These are phyloP conservation scores for Eucidaris tribuloides DNA, from an alignment of 35 echinoderm and acorn worm genomes.

Conservation along the genomic window DNA sequence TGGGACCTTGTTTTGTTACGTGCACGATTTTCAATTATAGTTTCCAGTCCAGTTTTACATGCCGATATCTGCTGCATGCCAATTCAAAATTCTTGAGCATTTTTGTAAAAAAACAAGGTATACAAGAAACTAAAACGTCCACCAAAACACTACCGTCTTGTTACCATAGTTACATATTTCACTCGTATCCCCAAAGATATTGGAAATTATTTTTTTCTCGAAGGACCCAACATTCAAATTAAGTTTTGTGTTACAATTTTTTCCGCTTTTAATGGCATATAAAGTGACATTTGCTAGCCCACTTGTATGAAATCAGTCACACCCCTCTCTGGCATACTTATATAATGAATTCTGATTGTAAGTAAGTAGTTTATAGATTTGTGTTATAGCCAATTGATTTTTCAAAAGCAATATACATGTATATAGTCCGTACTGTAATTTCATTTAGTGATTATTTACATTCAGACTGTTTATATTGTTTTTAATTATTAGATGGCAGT, in stretches of 20 bases:
- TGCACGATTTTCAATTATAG: no score
- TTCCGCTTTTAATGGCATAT: not conserved
- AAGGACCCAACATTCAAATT: not conserved
- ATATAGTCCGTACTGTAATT: not conserved
- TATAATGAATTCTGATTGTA: not conserved
- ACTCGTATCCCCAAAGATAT: not conserved
- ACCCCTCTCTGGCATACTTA: not conserved
- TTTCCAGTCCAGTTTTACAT: no score
- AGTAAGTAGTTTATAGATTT: no score
- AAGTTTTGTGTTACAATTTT: not conserved
- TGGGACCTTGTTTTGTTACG: no score
- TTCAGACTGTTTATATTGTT: not conserved
- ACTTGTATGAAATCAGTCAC: not conserved
- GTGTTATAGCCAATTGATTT: no score
- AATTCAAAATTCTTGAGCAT: no score
- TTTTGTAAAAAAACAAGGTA: no score
- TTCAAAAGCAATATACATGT: not conserved
- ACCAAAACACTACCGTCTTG: no score
- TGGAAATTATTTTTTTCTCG: not conserved
- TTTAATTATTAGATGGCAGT: slow-evolving; percentile 42
- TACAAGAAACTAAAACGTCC: no score
- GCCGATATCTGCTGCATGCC: no score
- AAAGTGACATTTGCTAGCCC: not conserved
- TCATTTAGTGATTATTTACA: not conserved
- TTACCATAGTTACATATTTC: no score